These are phyloP conservation scores for Cosmopolites sordidus DNA, from an alignment of 2,888 invertebrate species.

Conservation along the genomic window DNA sequence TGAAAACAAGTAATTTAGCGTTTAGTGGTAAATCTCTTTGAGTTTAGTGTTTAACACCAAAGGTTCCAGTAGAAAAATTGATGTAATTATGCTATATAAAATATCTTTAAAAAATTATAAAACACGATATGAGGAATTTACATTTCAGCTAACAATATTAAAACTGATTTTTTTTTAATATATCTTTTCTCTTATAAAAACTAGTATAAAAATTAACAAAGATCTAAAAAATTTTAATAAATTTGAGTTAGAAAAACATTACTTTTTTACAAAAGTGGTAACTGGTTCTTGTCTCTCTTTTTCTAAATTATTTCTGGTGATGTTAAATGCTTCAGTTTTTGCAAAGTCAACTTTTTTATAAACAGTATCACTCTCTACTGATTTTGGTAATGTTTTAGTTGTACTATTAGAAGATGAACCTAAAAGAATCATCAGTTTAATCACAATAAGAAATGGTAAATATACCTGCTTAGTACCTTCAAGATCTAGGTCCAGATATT, in stretches of 20 bases:
- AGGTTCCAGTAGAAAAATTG: no score
- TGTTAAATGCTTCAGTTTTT: constrained; percentile 89
- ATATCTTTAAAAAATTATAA: neutral
- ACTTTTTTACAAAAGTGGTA: constrained; percentile 39
- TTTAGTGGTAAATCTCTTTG: no score
- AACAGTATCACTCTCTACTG: constrained; percentile 52
- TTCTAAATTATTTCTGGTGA: constrained; percentile 75
- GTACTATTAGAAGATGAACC: constrained; percentile 28
- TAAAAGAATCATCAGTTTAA: constrained; percentile 22
- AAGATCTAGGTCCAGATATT: constrained; percentile 85
- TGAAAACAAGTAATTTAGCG: no score
- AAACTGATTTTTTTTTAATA: no score
- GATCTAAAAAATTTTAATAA: no score
- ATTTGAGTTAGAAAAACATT: constrained; percentile 8
- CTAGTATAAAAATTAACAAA: no score
- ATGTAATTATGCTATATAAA: neutral
- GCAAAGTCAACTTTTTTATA: constrained; percentile 93
- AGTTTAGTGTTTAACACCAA: no score
- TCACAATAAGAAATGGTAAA: no score
- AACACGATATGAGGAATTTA: neutral
- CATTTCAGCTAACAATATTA: neutral
- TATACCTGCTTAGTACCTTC: constrained; percentile 50
- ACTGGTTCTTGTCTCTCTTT: constrained; percentile 54
- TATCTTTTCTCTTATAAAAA: neutral
- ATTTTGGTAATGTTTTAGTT: constrained; percentile 25